These are phyloP conservation scores for Limnephilus rhombicus DNA, from an alignment of 2,888 invertebrate genomes.

Conservation along the genomic window DNA sequence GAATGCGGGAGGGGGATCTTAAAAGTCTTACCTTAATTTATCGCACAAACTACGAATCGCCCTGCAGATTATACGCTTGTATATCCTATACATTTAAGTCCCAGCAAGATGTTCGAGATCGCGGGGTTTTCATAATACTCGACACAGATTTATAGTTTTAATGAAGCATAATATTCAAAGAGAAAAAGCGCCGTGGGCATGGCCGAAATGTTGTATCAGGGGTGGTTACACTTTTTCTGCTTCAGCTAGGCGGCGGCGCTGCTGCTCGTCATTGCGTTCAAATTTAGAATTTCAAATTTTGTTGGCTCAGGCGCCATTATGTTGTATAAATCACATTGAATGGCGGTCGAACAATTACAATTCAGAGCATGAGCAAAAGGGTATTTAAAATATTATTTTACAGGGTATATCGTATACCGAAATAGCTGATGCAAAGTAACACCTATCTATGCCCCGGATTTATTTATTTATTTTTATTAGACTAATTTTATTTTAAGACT, in stretches of 20 bases:
- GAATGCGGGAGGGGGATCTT: too few species aligned
- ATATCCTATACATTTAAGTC: neutral
- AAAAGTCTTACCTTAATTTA: neutral
- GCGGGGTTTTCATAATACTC: slow-evolving; percentile 23
- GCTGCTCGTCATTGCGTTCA: slow-evolving; percentile 59
- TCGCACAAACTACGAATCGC: neutral
- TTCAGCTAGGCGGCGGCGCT: slow-evolving; percentile 49
- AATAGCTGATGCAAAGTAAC: neutral
- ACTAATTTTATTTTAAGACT: too few species aligned
- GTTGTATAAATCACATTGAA: slow-evolving; percentile 62
- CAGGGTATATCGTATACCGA: neutral
- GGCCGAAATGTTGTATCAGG: slow-evolving; percentile 40
- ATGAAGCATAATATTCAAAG: slow-evolving; percentile 59
- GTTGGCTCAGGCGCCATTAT: slow-evolving; percentile 60
- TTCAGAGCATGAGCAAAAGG: slow-evolving; percentile 43
- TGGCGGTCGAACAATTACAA: slow-evolving; percentile 44
- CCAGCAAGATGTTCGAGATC: slow-evolving; percentile 29
- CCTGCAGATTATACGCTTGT: neutral
- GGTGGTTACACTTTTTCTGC: slow-evolving; percentile 48
- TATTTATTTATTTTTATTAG: too few species aligned
- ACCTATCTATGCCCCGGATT: too few species aligned
- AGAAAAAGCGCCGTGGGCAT: slow-evolving; percentile 17
- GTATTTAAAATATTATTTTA: neutral
- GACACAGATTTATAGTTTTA: slow-evolving; percentile 62
- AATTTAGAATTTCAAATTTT: slow-evolving; percentile 64